Base-by-base conservation (phyloP, 2,797 vertebrate genomes). In the Malacoctenus gilli region DNA sequence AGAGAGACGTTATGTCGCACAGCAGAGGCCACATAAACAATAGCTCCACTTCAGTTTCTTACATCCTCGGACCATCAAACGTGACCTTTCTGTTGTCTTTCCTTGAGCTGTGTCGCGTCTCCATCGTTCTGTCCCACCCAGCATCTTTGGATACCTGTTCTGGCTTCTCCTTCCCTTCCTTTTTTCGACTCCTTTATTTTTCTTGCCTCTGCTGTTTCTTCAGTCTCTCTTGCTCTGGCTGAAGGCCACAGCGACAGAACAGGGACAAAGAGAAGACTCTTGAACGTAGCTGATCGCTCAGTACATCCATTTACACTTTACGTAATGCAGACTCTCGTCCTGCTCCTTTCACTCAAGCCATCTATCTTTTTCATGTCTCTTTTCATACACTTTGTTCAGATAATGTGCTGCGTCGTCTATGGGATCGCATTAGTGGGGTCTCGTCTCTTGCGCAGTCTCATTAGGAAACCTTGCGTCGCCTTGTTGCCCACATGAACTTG, bases 301-400 rank as follows among this genome's bases (percentile, higher is more conserved):
- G 54, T 52, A 21, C 44, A 76, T 72, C 63, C 70, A 72, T 82
- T 84, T 77, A 52, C 37, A 51, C 46, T 67, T 72, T 72, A 65
- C 52, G 50, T 68, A 65, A 64, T 57, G 47, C 32, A 19, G 25
- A 70, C 52, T 59, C 23, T 57, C 60, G 47, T 32, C 59, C 13
- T n/a, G 12, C 10, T 18, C 34, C 54, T 77, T 77, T 77, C 52
- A 67, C 41, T 58, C 19, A 1, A 50, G 47, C 51, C 48, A 72
- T 74, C 78, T 75, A 59, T 47, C 61, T 60, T 52, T 70, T 72
- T 68, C 47, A 41, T 60, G 58, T 65, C 61, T 55, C 44, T 59
- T 75, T 60, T 58, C 42, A 54, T 55, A 53, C 28, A 68, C 58
- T 69, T n/a, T 60, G 40, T 71, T 58, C 41, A 73, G 46, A 55